phyloP scores from a whole-genome alignment of 1,140 invertebrate genomes.

The Neodiprion lecontei region DNA sequence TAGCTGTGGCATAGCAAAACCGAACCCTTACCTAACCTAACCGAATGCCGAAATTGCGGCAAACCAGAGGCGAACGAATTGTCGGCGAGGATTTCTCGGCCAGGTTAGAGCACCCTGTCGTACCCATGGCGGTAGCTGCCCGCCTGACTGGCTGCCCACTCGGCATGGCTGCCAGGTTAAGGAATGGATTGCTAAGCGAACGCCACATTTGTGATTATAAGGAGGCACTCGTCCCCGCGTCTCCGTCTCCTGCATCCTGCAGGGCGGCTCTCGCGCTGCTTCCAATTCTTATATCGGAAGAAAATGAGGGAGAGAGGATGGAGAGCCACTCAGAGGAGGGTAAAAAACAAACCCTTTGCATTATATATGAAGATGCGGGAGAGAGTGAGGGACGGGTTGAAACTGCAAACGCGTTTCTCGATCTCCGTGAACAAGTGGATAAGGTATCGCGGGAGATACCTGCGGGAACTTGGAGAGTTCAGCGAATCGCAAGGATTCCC shows the following conservation, averaged over 20 bases:
- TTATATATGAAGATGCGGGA: constrained; percentile 13
- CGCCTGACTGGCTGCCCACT: constrained; percentile 12
- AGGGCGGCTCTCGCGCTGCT: not conserved
- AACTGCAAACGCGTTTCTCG: too few relatives aligned
- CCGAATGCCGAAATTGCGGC: not conserved
- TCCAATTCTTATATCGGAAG: not conserved
- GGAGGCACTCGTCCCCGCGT: constrained; percentile 27
- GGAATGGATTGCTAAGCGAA: constrained; percentile 47
- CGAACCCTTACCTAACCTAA: not conserved
- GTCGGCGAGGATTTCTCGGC: not conserved
- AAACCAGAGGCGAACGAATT: constrained; percentile 18
- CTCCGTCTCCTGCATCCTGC: not conserved
- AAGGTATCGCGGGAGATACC: too few relatives aligned
- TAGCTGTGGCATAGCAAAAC: not conserved
- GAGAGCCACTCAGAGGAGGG: not conserved
- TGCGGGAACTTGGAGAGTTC: too few relatives aligned
- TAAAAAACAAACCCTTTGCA: constrained; percentile 22
- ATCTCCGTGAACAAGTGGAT: too few relatives aligned
- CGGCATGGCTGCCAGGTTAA: constrained; percentile 21
- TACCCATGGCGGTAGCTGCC: constrained; percentile 5
- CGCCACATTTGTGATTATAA: constrained; percentile 52
- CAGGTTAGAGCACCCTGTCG: constrained; percentile 19
- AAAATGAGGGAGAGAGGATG: not conserved
- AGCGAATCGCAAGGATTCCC: too few relatives aligned
- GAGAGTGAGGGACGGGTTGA: too few relatives aligned